Base-by-base conservation (phyloP, 1,140 invertebrate genomes). In the Phymastichus coffea region DNA sequence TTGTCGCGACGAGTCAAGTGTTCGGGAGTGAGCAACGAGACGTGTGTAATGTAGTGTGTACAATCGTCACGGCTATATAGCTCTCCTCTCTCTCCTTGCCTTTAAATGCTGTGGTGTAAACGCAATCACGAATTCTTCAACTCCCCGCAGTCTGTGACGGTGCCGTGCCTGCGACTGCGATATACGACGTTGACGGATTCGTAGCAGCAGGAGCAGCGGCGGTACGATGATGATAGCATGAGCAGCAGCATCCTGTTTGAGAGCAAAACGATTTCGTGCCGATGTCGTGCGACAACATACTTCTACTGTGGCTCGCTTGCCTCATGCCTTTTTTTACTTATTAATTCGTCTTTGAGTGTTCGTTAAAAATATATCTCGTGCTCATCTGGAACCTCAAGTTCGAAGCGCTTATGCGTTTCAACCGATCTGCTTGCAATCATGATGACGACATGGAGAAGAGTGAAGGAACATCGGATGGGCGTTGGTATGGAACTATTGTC, bases 401-500 rank as follows among this genome's bases (percentile, higher is more conserved):
- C 35, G 33, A 37, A 38, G 48, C 57, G 48, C 48, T 22, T 57
- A 58, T 58, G 57, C 47, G 47, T 47, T 47, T 25, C 48, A 52
- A 58, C 38, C 38, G 57, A 58, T 43, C 35, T 10, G 4, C 15
- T 38, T n/a, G 57, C 33, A n/a, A 48, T 48, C 47, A 67, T 66
- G 57, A 66, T 66, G 57, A 63, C 64, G 63, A 65, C 62, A 66
- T 73, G 72, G 72, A 65, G 57, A 33, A 66, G 48, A 38, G 41
- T 72, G 40, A 65, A 69, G 30, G 70, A 72, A 62, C 62, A 70
- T 60, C 59, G 20, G 40, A 57, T 60, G 54, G 70, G 66, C 62
- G 63, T 73, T 48, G 72, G 72, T 73, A 66, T 25, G 63, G 22
- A 23, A 44, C 14, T 37, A 9, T 40, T 49, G 30, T 35, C 43